Evolutionary conservation across 2,113 vertebrate species (phyloP), one percentile per base, ranked within the genome.

Genomic region (Scomber scombrus): DNA sequence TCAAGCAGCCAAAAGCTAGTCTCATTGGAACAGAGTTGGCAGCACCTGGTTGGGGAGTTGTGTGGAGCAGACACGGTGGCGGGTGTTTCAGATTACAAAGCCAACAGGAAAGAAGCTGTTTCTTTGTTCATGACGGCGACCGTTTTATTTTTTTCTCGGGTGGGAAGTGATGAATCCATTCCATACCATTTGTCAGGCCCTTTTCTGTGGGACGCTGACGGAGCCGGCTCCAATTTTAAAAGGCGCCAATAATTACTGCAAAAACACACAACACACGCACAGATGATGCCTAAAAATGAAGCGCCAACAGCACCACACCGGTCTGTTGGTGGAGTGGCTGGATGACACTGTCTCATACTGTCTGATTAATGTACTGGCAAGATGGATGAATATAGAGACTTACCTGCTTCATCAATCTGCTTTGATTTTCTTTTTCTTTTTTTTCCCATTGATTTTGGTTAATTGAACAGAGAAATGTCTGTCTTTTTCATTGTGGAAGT

Each of bases 71-170:
- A 71, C 64, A 60, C 65, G 47, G 49, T 56, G 46, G 74, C 2
- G 7, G 49, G 5, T 63, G 47, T 62, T 79, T 82, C 60, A 56
- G 29, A 83, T 75, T 51, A 71, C 31, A 73, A 78, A 74, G 74
- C 78, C 82, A 82, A 78, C 49, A 52, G 23, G 31, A 75, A 64
- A 70, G 64, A 80, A 58, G 52, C 52, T 82, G 80, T 68, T 82
- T 75, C 70, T 78, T 81, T 82, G 80, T 83, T 75, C 49, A 16
- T 57, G 75, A 70, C 52, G 55, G 81, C 69, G 65, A 70, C 64
- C 71, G 31, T 80, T 83, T 77, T 55, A 2, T 26, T 26, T 26
- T 26, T 26, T 26, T 26, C 54, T 76, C 56, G 29, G 57, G 31
- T 68, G 40, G 52, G 9, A 60, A 47, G 34, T 56, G 77, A 78